phyloP scores from a whole-genome alignment of 2,113 vertebrate species.

The Numenius arquata region DNA sequence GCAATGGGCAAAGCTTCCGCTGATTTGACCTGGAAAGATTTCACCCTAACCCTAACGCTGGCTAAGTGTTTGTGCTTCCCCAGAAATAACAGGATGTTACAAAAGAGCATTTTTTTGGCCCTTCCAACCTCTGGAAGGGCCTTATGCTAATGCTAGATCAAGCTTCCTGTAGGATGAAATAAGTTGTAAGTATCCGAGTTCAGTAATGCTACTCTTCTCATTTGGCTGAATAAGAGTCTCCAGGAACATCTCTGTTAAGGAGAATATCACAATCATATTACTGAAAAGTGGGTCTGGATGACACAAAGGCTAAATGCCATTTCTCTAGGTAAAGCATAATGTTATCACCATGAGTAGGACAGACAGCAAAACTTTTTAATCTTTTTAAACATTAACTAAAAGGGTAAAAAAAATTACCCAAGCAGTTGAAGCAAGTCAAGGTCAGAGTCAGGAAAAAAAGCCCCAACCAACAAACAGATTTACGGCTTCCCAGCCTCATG shows the following conservation, averaged over 20 bases:
- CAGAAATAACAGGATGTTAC: neutral
- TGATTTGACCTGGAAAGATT: neutral
- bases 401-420: neutral
- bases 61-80: neutral
- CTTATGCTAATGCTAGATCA: neutral
- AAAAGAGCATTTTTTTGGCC: neutral
- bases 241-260: neutral
- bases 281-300: neutral
- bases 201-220: neutral
- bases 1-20: neutral
- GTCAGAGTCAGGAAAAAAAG: neutral
- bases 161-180: neutral
- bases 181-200: neutral
- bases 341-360: neutral
- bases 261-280: neutral
- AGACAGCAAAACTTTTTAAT: neutral
- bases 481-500: conserved; percentile 12
- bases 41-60: neutral
- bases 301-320: neutral
- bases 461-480: neutral
- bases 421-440: neutral
- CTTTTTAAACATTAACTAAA: neutral
- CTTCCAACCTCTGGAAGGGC: neutral
- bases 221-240: neutral
- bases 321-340: neutral